A percentile compares a stretch with the other conserved stretches of the same genome.
phyloP scores from a whole-genome alignment of 2,888 invertebrate genomes.

The Alitta virens region DNA sequence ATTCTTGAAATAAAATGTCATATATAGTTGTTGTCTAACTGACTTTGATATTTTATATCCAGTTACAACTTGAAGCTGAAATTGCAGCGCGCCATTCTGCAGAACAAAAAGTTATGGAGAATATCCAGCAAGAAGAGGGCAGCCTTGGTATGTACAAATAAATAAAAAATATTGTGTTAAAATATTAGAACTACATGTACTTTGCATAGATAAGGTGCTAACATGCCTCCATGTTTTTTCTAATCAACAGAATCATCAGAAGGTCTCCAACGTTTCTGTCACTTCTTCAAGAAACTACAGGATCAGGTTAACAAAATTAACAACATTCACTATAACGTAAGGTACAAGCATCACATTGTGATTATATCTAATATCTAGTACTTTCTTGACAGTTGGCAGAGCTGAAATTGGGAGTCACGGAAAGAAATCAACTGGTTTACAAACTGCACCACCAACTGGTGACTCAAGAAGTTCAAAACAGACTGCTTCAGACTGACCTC shows the following conservation, averaged over 20 bases:
- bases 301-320: constrained; percentile 15
- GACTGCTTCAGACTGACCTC: constrained; percentile 49
- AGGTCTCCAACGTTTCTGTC: constrained; percentile 6
- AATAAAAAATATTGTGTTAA: too few relatives aligned
- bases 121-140: constrained; percentile 7
- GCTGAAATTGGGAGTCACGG: constrained; percentile 45
- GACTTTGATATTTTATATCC: neutral
- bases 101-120: constrained; percentile 12
- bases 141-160: neutral
- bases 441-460: constrained; percentile 51
- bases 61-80: constrained; percentile 9
- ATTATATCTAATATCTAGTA: too few relatives aligned
- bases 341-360: too few relatives aligned
- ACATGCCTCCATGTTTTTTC: too few relatives aligned
- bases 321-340: too few relatives aligned
- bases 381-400: constrained; percentile 42
- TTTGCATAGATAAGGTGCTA: too few relatives aligned
- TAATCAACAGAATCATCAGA: neutral
- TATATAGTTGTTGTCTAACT: neutral
- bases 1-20: neutral
- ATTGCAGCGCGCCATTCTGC: constrained; percentile 1
- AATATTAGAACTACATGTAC: too few relatives aligned
- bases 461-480: constrained; percentile 52
- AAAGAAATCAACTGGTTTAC: constrained; percentile 51
- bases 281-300: constrained; percentile 9